Base-by-base conservation (phyloP, 1,140 invertebrate species). In the Cheumatopsyche charites region DNA sequence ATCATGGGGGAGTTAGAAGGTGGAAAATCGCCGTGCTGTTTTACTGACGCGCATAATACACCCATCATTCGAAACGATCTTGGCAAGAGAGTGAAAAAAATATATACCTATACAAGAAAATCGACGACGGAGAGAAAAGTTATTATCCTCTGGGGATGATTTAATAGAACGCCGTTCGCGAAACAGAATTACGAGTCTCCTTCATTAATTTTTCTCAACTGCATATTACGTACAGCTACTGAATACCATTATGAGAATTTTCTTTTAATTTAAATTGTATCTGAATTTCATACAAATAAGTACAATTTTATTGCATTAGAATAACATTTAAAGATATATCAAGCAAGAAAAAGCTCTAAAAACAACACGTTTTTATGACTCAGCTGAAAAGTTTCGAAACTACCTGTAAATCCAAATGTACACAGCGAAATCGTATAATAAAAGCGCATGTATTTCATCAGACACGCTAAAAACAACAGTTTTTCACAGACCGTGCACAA, bases 61-160 rank as follows among this genome's bases (percentile, higher is more conserved):
- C 47, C 47, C 47, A 52, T 52, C 47, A 52, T 52, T 52, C 47
- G 47, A 52, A 52, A 52, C 47, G 47, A 52, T 52, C 47, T 15
- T 17, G 19, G 4, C 45, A 9, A 36, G 29, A 36, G 29, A 36
- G 29, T 36, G 9, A 36, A 36, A 36, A 36, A 36, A 36, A 36
- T 3, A 47, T 47, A 15, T 45, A 45, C 43, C 2, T n/a, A 3
- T 12, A 17, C n/a, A 52, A 52, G 19, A 36, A 36, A 36, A 36
- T 17, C 15, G 19, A 17, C 47, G 47, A 11, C 15, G 19, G 6
- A 52, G 29, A 52, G 12, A 17, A 52, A 52, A 52, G 47, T 52
- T 52, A 52, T 52, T 17, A 17, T 17, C 47, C n/a, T 19, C 6
- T 2, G 15, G 47, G 19, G 47, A 52, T 52, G 47, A 52, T 52